phyloP scores from a whole-genome alignment of 1,140 invertebrate species.

The Drosophila repleta region DNA sequence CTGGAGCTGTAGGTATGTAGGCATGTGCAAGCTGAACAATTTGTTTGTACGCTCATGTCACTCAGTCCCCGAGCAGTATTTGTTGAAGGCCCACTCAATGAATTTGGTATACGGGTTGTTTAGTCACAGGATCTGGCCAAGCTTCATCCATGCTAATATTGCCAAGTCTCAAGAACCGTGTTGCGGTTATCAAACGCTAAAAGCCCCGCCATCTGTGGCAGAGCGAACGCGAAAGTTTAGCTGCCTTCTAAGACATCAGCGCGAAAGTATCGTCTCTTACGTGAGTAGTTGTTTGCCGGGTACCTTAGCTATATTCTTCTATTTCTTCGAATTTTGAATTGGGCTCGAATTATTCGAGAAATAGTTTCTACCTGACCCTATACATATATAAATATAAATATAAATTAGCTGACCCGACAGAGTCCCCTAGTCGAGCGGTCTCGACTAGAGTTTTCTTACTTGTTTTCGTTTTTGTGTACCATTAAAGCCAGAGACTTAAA shows the following conservation, averaged over 20 bases:
- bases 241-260: slow-evolving; percentile 40
- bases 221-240: slow-evolving; percentile 67
- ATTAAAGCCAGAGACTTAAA: no score
- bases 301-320: not conserved
- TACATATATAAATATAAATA: no score
- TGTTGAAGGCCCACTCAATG: not conserved
- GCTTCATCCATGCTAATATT: not conserved
- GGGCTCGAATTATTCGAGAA: not conserved
- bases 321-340: not conserved
- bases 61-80: not conserved
- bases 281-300: slow-evolving; percentile 35
- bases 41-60: not conserved
- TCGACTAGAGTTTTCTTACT: no score
- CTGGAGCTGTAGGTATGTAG: not conserved
- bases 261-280: not conserved
- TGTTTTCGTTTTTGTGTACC: no score
- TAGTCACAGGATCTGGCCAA: not conserved
- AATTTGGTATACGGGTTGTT: slow-evolving; percentile 10
- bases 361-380: no score
- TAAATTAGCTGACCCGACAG: no score
- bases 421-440: no score
- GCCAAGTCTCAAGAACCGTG: not conserved
- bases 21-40: not conserved
- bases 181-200: not conserved
- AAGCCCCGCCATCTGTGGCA: slow-evolving; percentile 28